Base-by-base conservation (phyloP, 1,140 invertebrate species). In the Oryzaephilus surinamensis region DNA sequence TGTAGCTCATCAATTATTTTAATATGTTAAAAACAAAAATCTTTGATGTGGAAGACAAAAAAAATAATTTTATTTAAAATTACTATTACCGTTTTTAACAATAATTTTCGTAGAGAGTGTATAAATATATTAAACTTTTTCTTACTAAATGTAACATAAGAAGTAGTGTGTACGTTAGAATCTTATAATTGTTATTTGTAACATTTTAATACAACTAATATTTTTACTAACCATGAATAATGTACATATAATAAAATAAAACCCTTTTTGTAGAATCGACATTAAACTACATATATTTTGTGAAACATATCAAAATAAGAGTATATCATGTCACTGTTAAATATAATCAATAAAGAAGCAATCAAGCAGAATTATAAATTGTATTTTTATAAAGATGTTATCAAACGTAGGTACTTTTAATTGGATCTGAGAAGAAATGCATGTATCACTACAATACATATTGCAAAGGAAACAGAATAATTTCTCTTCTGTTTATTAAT, bases 271-370 rank as follows among this genome's bases (percentile, higher is more conserved):
- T 48, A 46, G 41, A 41, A 43, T 43, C n/a, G n/a, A n/a, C n/a
- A n/a, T n/a, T 32, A 28, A 28, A 45, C 40, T 43, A 52, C 42
- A 33, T 50, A 52, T 52, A 52, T 52, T 52, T 52, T 52, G 50
- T 52, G 41, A 50, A 50, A 52, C 50, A 52, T 52, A 52, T 52
- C 50, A 52, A 41, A 47, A 42, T 33, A 32, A 36, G 33, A 40
- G 18, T 28, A 38, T 43, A 40, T 44, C 42, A 40, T 38, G 45
- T 44, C 42, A 41, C 44, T 48, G 45, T 48, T 48, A 26, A 36
- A 44, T 36, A 43, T 39, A 41, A 48, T 46, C 37, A 46, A 48
- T n/a, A n/a, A n/a, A n/a, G n/a, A n/a, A n/a, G n/a, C n/a, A n/a
- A n/a, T n/a, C n/a, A n/a, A n/a, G n/a, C n/a, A n/a, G n/a, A n/a